These are phyloP conservation scores for Leuciscus idus DNA, from an alignment of 2,113 vertebrate genomes.

Conservation along the genomic window DNA sequence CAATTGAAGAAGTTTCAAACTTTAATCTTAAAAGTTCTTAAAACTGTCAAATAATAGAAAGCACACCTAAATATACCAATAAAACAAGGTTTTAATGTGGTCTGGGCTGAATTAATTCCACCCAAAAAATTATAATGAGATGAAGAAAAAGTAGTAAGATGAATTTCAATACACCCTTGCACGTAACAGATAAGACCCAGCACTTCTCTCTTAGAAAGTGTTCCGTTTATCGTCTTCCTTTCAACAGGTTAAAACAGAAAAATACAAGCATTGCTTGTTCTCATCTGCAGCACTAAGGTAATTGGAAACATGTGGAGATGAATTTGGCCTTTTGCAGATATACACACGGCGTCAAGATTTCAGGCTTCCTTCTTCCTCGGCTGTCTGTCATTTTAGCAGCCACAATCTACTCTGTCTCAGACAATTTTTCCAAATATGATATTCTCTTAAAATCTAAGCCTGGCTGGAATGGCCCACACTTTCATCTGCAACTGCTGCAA, in stretches of 20 bases:
- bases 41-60: neutral
- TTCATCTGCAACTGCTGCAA: neutral
- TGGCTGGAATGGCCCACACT: neutral
- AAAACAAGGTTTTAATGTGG: neutral
- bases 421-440: neutral
- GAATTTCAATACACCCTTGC: neutral
- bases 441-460: neutral
- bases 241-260: conserved; percentile 8
- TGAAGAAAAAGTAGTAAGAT: neutral
- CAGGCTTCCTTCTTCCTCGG: neutral
- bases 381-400: neutral
- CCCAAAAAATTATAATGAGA: neutral
- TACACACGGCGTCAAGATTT: neutral
- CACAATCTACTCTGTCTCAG: neutral
- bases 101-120: neutral
- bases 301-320: conserved; percentile 34
- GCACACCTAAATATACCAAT: neutral
- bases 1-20: neutral
- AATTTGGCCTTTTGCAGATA: conserved; percentile 10
- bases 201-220: neutral
- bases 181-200: neutral
- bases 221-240: conserved; percentile 20
- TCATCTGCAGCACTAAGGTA: conserved; percentile 5
- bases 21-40: neutral
- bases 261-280: conserved; percentile 29